Percentiles rank a stretch among this genome's conserved stretches.
Evolutionary conservation across 1,140 invertebrate genomes (phyloP).

Genomic region (Drosophila sp.): DNA sequence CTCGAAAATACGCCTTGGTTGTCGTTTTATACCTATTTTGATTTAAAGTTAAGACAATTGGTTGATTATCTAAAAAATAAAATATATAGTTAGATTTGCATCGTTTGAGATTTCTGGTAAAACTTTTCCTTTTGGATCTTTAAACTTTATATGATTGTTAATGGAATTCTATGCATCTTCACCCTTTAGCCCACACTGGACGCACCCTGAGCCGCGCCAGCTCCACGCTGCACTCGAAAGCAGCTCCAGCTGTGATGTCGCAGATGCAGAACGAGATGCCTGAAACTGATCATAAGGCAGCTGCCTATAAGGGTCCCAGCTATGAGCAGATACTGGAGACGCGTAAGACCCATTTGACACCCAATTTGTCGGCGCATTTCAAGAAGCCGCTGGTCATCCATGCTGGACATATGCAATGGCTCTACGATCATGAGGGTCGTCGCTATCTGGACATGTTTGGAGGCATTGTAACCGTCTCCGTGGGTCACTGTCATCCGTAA

Average conservation of each 20-base stretch:
- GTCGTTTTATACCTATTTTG: no score
- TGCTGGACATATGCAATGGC: slow-evolving; percentile 95
- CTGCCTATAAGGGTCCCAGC: slow-evolving; percentile 86
- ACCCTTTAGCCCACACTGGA: slow-evolving; percentile 24
- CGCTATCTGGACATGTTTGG: slow-evolving; percentile 97
- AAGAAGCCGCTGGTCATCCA: slow-evolving; percentile 93
- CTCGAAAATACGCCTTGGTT: no score
- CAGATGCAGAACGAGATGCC: slow-evolving; percentile 61
- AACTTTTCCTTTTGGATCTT: no score
- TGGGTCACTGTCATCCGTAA: slow-evolving; percentile 99
- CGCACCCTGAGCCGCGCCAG: slow-evolving; percentile 27
- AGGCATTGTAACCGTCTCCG: slow-evolving; percentile 97
- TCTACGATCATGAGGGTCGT: slow-evolving; percentile 94
- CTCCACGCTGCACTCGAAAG: slow-evolving; percentile 61
- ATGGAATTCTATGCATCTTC: neutral
- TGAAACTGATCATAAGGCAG: slow-evolving; percentile 54
- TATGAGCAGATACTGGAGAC: slow-evolving; percentile 87
- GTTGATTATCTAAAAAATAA: no score
- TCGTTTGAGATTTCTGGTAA: no score
- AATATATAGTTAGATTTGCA: no score
- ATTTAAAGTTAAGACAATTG: no score
- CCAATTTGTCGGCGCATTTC: slow-evolving; percentile 91
- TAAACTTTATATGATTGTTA: no score
- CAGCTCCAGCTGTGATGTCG: slow-evolving; percentile 45
- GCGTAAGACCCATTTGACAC: slow-evolving; percentile 88